These are phyloP conservation scores for Cyaniris semiargus DNA, from an alignment of 2,888 invertebrate genomes.

Conservation along the genomic window DNA sequence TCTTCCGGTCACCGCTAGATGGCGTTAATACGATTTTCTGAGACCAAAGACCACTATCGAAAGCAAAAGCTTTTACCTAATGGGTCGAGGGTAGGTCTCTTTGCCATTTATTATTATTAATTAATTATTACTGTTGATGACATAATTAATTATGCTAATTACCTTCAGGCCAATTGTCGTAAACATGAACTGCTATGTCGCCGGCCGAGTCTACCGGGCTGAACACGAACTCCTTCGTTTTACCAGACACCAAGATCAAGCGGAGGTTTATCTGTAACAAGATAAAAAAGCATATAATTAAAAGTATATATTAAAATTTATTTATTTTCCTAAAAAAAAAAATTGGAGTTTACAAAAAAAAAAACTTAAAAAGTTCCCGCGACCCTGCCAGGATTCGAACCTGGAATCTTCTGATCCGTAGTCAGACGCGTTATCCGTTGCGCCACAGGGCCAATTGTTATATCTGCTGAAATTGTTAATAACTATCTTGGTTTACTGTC, in stretches of 20 bases:
- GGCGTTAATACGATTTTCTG: background rate
- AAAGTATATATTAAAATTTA: background rate
- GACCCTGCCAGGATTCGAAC: constrained; percentile 84
- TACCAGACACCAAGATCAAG: constrained; percentile 98
- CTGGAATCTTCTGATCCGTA: constrained; percentile 86
- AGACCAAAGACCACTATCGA: background rate
- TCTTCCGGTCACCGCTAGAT: background rate
- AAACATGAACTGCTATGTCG: constrained; percentile 99
- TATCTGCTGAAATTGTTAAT: background rate
- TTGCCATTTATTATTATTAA: background rate
- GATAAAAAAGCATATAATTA: background rate
- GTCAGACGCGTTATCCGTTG: constrained; percentile 86
- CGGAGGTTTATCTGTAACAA: constrained; percentile 96
- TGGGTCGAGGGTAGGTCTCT: background rate
- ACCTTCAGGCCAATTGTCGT: constrained; percentile 99
- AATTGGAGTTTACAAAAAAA: no score
- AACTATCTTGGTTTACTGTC: background rate
- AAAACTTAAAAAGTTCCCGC: constrained; percentile 41
- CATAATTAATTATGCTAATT: constrained; percentile 41
- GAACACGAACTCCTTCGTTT: constrained; percentile 99
- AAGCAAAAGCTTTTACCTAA: background rate
- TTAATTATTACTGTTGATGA: background rate
- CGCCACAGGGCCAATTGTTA: constrained; percentile 79
- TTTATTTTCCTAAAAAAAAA: background rate
- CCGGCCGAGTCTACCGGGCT: constrained; percentile 98